A percentile compares a stretch with the other conserved stretches of the same genome.
These are phyloP conservation scores for Muscicapa adusta DNA, from an alignment of 2,113 vertebrate genomes.

Conservation along the genomic window DNA sequence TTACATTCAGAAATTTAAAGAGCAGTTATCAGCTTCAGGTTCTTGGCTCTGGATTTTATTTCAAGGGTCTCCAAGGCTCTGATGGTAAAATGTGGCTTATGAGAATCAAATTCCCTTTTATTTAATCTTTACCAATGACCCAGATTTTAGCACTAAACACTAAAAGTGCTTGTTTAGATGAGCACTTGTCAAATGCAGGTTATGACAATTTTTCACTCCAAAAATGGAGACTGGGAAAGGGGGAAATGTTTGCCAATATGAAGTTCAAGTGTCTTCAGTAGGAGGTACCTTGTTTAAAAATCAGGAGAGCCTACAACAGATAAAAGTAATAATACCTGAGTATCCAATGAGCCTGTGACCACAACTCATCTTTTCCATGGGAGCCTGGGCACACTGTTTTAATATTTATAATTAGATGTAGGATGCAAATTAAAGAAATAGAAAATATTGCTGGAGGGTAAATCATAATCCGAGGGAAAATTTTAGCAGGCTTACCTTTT, in stretches of 20 bases:
- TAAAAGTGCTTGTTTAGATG: background rate
- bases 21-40: background rate
- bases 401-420: background rate
- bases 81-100: background rate
- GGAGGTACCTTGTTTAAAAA: background rate
- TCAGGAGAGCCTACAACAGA: background rate
- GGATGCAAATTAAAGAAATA: background rate
- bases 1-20: background rate
- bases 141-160: background rate
- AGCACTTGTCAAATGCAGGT: background rate
- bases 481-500: background rate
- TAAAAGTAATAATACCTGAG: background rate
- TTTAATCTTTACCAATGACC: background rate
- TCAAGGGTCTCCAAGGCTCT: background rate
- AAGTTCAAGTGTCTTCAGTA: background rate
- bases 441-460: background rate
- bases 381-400: background rate
- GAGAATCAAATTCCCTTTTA: background rate
- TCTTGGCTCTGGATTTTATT: background rate
- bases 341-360: fast-evolving
- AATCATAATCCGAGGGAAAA: background rate
- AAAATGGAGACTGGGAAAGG: background rate
- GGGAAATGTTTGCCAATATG: background rate
- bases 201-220: background rate
- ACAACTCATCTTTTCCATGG: background rate